These are phyloP conservation scores for Aphaenogaster ashmeadi DNA, from an alignment of 1,140 invertebrate species.

Conservation along the genomic window DNA sequence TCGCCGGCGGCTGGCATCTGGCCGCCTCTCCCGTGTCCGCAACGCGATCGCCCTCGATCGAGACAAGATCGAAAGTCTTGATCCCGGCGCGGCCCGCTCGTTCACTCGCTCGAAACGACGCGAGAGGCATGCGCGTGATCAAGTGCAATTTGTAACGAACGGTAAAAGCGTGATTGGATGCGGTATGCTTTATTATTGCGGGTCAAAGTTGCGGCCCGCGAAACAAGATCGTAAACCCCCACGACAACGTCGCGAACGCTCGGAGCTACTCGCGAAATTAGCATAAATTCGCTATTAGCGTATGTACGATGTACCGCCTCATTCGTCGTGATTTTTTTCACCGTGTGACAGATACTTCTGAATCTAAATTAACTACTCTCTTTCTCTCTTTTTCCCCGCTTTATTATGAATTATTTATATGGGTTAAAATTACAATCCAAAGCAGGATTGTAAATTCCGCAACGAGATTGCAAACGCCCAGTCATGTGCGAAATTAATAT, in stretches of 20 bases:
- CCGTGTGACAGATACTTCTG: neutral
- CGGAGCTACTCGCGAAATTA: constrained; percentile 2
- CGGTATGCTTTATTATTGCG: constrained; percentile 52
- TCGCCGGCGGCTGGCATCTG: constrained; percentile 20
- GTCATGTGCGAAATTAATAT: neutral
- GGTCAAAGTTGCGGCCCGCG: constrained; percentile 54
- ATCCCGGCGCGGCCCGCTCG: constrained; percentile 28
- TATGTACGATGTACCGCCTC: no score
- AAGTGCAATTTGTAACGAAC: constrained; percentile 61
- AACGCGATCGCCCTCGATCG: constrained; percentile 54
- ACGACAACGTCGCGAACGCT: constrained; percentile 26
- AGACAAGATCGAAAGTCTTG: constrained; percentile 65
- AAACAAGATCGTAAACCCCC: constrained; percentile 53
- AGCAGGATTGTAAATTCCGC: neutral
- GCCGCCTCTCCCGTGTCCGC: neutral
- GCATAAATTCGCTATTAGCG: neutral
- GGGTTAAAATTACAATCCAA: neutral
- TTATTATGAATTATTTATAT: neutral
- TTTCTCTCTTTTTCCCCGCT: neutral
- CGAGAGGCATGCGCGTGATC: constrained; percentile 47
- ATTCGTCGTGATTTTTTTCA: neutral
- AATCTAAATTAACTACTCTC: neutral
- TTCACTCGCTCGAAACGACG: constrained; percentile 16
- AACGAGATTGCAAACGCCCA: neutral
- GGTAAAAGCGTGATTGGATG: constrained; percentile 61